Conservation (phyloP, 2,797 vertebrate species). For the Tangara arthus region DNA sequence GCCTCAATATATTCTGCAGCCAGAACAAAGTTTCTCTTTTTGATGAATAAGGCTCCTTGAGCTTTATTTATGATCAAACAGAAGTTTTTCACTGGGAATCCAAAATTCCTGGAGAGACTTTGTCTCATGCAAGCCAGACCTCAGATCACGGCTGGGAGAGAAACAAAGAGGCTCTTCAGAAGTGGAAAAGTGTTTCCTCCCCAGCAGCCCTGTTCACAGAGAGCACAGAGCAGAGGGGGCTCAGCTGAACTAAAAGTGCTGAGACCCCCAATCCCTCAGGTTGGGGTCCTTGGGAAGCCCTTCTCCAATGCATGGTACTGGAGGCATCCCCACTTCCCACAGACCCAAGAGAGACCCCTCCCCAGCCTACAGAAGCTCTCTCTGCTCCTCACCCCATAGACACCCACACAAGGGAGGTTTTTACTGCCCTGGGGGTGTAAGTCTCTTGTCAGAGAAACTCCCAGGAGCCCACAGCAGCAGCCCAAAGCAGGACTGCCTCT, state of each 20-base stretch:
- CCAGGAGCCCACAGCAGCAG: background rate
- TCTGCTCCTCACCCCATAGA: background rate
- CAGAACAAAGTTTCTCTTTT: background rate
- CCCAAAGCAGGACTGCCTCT: background rate
- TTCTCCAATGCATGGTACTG: background rate
- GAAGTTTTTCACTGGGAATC: background rate
- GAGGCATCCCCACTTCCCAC: rapidly evolving
- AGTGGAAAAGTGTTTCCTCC: background rate
- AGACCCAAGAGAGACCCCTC: background rate
- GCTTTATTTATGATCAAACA: conserved; percentile 2
- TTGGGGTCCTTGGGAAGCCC: background rate
- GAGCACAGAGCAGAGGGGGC: background rate
- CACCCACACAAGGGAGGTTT: rapidly evolving
- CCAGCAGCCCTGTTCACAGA: background rate
- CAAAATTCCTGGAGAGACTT: background rate
- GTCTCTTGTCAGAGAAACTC: background rate
- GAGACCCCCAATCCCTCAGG: background rate
- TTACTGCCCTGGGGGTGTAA: background rate
- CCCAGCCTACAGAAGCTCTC: background rate
- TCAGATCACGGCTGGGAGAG: background rate
- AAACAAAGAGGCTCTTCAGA: conserved; percentile 26
- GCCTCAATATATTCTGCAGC: background rate
- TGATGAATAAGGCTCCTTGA: background rate
- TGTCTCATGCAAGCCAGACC: background rate
- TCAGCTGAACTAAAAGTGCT: background rate